Percentiles rank a stretch among this genome's conserved stretches.
These are phyloP conservation scores for Rugalucina vietnamica DNA, from an alignment of 2,888 invertebrate species.

Conservation along the genomic window DNA sequence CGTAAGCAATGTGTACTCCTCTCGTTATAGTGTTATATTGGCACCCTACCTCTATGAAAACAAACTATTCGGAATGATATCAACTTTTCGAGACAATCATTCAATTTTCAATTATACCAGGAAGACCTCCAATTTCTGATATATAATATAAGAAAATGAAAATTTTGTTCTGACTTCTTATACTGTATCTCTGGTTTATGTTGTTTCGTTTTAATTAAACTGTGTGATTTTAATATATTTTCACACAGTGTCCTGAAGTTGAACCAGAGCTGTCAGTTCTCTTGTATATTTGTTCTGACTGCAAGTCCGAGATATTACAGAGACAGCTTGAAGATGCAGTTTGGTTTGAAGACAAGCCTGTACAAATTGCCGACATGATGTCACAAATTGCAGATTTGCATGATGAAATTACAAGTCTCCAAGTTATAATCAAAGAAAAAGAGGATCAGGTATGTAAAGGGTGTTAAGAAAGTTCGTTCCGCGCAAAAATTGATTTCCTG, in stretches of 20 bases:
- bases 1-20: no score
- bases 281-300: constrained; percentile 42
- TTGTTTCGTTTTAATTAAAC: background rate
- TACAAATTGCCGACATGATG: constrained; percentile 22
- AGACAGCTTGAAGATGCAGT: constrained; percentile 32
- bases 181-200: background rate
- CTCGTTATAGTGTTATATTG: no score
- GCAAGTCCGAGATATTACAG: constrained; percentile 22
- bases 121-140: no score
- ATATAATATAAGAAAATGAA: no score
- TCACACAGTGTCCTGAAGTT: constrained; percentile 41
- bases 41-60: no score
- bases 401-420: background rate
- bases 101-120: no score
- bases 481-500: background rate
- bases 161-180: no score
- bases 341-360: constrained; percentile 49
- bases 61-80: no score
- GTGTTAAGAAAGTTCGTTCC: background rate
- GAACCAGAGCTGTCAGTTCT: constrained; percentile 43
- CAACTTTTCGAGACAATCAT: no score
- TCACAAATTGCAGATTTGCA: constrained; percentile 35
- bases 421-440: background rate
- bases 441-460: background rate
- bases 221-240: background rate